phyloP scores from a whole-genome alignment of 2,797 vertebrate genomes.

The Amphiprion clarkii region DNA sequence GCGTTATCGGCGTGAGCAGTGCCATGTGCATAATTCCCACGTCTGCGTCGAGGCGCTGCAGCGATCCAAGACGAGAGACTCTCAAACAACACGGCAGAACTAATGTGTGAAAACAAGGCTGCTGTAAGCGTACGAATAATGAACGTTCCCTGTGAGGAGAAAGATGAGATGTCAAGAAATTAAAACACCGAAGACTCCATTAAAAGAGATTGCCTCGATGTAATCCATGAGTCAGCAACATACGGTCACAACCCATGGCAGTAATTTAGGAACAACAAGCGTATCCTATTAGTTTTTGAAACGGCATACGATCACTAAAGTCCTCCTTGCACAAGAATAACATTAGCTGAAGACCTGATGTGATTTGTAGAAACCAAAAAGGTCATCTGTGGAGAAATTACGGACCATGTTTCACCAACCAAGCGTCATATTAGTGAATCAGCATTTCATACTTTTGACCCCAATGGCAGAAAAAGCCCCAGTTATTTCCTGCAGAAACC shows the following conservation, averaged over 20 bases:
- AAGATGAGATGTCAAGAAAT: conserved; percentile 27
- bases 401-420: too few relatives aligned
- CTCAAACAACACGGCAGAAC: conserved; percentile 44
- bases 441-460: too few relatives aligned
- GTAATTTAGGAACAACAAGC: conserved; percentile 6
- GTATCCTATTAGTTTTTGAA: conserved; percentile 28
- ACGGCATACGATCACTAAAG: conserved; percentile 9
- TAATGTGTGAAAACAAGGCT: conserved; percentile 49
- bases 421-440: too few relatives aligned
- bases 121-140: conserved; percentile 50
- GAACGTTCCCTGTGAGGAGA: conserved; percentile 22
- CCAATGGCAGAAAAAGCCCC: too few relatives aligned
- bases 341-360: neutral
- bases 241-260: conserved; percentile 16
- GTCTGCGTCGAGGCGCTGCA: conserved; percentile 20
- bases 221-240: conserved; percentile 52
- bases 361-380: neutral
- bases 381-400: too few relatives aligned
- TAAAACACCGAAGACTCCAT: conserved; percentile 15
- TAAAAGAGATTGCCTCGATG: conserved; percentile 15
- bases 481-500: too few relatives aligned
- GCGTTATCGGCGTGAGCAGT: conserved; percentile 54
- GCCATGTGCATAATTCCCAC: conserved; percentile 25
- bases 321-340: neutral
- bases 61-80: conserved; percentile 27